Evolutionary conservation across 2,113 vertebrate species (phyloP).

Genomic region (Lethenteron camtschaticum): DNA sequence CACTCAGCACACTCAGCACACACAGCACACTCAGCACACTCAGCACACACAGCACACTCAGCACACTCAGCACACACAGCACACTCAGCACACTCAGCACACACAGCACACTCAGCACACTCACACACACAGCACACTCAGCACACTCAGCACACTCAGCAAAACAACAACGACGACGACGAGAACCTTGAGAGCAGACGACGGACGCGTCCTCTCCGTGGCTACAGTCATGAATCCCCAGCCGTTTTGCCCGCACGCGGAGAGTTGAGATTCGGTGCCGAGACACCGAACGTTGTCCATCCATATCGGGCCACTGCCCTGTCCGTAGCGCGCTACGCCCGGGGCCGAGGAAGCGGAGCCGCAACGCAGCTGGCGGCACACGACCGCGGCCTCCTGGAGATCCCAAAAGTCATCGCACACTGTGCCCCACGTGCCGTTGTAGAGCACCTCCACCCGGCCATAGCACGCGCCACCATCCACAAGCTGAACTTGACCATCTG

Average conservation of each 20-base stretch:
- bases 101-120: too few species aligned
- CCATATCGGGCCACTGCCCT: slow-evolving; percentile 14
- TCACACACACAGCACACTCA: too few species aligned
- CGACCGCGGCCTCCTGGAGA: slow-evolving; percentile 9
- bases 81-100: too few species aligned
- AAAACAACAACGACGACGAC: neutral
- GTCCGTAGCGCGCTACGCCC: slow-evolving; percentile 12
- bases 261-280: slow-evolving; percentile 9
- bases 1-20: too few species aligned
- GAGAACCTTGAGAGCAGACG: slow-evolving; percentile 17
- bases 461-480: neutral
- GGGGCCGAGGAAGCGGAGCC: slow-evolving; percentile 13
- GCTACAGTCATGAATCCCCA: slow-evolving; percentile 16
- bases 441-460: slow-evolving; percentile 13
- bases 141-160: too few species aligned
- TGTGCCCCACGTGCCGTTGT: slow-evolving; percentile 11
- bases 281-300: slow-evolving; percentile 10
- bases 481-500: slow-evolving; percentile 12
- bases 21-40: too few species aligned
- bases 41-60: too few species aligned
- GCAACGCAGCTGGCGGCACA: slow-evolving; percentile 20
- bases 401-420: slow-evolving; percentile 20
- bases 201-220: slow-evolving; percentile 13
- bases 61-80: too few species aligned
- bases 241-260: neutral